Evolutionary conservation across 2,797 vertebrate species (phyloP).

Genomic region (Sebastes steindachneri): DNA sequence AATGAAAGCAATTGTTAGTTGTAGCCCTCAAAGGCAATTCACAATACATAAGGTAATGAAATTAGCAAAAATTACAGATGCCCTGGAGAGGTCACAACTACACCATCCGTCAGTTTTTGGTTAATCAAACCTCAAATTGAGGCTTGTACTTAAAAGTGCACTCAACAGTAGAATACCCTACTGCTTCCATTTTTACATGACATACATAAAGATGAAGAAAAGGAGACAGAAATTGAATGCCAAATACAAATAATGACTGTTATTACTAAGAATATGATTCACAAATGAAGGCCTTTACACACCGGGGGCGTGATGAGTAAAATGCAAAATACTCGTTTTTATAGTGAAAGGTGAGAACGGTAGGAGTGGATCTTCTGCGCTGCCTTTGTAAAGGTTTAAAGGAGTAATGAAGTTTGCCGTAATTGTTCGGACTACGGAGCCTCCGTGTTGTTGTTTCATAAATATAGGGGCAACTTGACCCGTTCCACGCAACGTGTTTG

Average conservation of each 20-base stretch:
- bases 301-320: not conserved
- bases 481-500: not conserved
- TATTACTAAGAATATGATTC: not conserved
- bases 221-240: not conserved
- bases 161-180: not conserved
- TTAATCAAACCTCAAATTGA: not conserved
- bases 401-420: too few relatives aligned
- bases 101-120: not conserved
- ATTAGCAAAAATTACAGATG: slow-evolving; percentile 9
- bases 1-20: not conserved
- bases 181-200: not conserved
- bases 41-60: not conserved
- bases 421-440: too few relatives aligned
- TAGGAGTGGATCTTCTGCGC: not conserved
- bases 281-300: not conserved
- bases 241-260: not conserved
- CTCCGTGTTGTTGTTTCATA: not conserved
- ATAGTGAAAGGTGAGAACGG: not conserved
- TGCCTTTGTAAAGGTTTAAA: too few relatives aligned
- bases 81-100: not conserved
- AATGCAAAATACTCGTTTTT: not conserved
- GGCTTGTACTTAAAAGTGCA: not conserved
- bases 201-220: not conserved
- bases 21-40: not conserved
- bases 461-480: not conserved